A percentile compares a stretch with the other conserved stretches of the same genome.
phyloP scores from a whole-genome alignment of 2,888 invertebrate species.

The Mimumesa dahlbomi region DNA sequence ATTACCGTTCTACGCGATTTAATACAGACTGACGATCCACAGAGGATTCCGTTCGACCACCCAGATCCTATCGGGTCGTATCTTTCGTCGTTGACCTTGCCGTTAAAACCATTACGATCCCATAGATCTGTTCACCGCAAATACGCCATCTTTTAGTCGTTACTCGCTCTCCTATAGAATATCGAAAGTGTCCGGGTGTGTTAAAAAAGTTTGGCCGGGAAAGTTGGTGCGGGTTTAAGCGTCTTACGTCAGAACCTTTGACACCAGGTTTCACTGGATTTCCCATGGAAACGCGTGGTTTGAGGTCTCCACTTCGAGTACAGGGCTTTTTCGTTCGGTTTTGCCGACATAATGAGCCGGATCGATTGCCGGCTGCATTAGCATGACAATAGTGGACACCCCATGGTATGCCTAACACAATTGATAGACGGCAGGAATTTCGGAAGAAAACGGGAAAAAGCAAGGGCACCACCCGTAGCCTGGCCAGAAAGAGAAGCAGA shows the following conservation, averaged over 20 bases:
- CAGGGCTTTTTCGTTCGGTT: constrained; percentile 66
- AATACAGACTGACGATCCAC: constrained; percentile 47
- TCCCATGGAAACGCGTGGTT: constrained; percentile 64
- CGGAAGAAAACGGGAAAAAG: constrained; percentile 74
- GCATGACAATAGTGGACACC: constrained; percentile 76
- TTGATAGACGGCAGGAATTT: constrained; percentile 77
- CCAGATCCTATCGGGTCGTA: constrained; percentile 47
- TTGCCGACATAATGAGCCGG: constrained; percentile 76
- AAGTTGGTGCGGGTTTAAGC: no score
- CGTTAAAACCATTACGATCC: constrained; percentile 16
- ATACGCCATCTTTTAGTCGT: neutral
- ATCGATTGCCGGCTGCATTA: constrained; percentile 77
- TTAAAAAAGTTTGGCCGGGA: no score
- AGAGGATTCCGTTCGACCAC: constrained; percentile 8
- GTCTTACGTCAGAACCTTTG: no score
- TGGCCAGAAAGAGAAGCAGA: constrained; percentile 51
- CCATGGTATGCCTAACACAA: constrained; percentile 72
- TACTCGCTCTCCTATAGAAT: no score
- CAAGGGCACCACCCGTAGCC: constrained; percentile 52
- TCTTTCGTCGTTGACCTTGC: constrained; percentile 34
- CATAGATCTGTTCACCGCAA: constrained; percentile 33
- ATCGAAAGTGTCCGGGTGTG: no score
- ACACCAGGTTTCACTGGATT: constrained; percentile 37
- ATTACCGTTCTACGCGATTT: constrained; percentile 56
- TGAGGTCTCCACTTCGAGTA: constrained; percentile 66